Base-by-base conservation (phyloP, 2,797 vertebrate species). In the Tiaroga cobitis region DNA sequence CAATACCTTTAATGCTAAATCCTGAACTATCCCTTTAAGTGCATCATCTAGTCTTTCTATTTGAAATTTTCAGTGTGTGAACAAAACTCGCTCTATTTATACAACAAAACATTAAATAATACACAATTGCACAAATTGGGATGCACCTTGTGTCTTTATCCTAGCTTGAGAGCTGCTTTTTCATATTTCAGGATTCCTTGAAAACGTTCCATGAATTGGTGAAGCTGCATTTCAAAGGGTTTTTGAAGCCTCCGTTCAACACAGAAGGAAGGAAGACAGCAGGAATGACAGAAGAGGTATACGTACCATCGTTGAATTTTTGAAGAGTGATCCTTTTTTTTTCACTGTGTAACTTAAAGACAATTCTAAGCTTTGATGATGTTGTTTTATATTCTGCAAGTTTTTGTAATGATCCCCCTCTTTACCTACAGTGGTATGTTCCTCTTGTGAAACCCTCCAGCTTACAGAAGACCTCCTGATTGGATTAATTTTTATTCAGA, bases 221-320 rank as follows among this genome's bases (percentile, higher is more conserved):
- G 26, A 93, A 91, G 82, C 61, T 90, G 76, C 92, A 94, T 89
- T 94, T 94, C 32, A 93, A 91, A 85, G 93, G 93, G 15, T 94
- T 93, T 86, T 70, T 94, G 80, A 94, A 94, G 85, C 93, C 93
- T 24, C 93, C 93, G 0, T 94, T 94, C 61, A 94, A 93, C 86
- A 91, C 87, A 4, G 92, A 93, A 54, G 93, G 93, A 51, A 90
- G 93, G 63, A 91, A 84, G 83, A 91, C 90, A 5, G 93, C 93
- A 41, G 93, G 93, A 3, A 94, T 94, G 93, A 91, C 90, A 49
- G 92, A 93, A 49, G 92, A 94, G 93, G 93, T 94, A 89, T 41
- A 26, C 3, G 4, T 18, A 19, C 2, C 18, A 77, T 46, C 61
- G 11, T 34, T 63, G 7, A 9, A 34, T 39, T 68, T 19, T 16